These are phyloP conservation scores for Carposina sasakii DNA, from an alignment of 1,140 invertebrate species.

Conservation along the genomic window DNA sequence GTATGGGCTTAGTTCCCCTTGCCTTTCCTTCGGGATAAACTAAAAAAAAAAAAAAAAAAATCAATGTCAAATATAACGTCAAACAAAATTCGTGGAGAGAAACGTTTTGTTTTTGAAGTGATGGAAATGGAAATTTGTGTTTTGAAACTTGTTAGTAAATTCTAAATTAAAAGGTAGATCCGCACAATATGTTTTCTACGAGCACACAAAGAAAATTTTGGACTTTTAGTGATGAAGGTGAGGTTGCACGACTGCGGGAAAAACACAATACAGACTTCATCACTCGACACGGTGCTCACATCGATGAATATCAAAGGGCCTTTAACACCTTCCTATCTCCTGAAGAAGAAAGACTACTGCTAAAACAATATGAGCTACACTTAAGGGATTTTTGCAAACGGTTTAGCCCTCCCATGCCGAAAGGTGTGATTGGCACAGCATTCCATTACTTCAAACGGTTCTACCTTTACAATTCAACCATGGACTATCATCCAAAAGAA, in stretches of 20 bases:
- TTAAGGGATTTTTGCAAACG: constrained; percentile 94
- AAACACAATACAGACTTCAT: constrained; percentile 89
- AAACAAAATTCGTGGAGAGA: too few relatives aligned
- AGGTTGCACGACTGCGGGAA: constrained; percentile 81
- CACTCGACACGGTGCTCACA: constrained; percentile 76
- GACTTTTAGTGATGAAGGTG: constrained; percentile 90
- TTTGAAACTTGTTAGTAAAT: too few relatives aligned
- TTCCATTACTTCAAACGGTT: constrained; percentile 98
- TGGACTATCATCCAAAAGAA: constrained; percentile 99
- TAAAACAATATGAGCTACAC: constrained; percentile 89
- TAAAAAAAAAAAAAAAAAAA: too few relatives aligned
- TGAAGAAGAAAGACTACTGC: constrained; percentile 86
- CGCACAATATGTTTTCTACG: constrained; percentile 85
- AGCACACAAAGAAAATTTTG: constrained; percentile 93
- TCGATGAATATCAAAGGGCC: constrained; percentile 71
- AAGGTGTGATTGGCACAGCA: constrained; percentile 91
- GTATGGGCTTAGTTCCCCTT: too few relatives aligned
- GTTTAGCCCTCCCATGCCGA: constrained; percentile 95
- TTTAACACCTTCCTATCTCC: constrained; percentile 78
- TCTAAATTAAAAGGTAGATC: not conserved
- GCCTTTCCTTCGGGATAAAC: too few relatives aligned
- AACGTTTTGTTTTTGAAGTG: too few relatives aligned
- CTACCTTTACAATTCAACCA: constrained; percentile 95
- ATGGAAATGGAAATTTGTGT: too few relatives aligned
- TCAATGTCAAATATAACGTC: too few relatives aligned